Base-by-base conservation (phyloP, 2,797 vertebrate species). In the Simalia tracyae region DNA sequence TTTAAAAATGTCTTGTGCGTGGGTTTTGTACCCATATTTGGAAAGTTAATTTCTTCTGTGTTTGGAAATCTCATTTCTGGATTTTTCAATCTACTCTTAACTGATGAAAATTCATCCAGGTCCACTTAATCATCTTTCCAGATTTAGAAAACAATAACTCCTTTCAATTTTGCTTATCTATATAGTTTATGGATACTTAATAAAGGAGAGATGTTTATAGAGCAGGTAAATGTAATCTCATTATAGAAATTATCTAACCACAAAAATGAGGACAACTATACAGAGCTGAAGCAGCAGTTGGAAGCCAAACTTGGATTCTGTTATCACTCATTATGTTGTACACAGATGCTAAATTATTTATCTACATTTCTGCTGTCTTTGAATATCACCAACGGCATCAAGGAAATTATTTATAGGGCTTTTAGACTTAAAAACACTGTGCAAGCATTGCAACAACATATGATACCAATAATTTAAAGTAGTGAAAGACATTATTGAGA, bases 331-430 rank as follows among this genome's bases (percentile, higher is more conserved):
- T 86, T 1, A 10, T 22, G 15, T 31, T 93, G 56, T 91, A 91
- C n/a, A 93, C 22, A 92, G 17, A 88, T 86, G 64, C 42, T 86
- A 92, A 93, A 86, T 92, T 96, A 92, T 84, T 95, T 36, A 90
- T 92, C 92, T 92, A 54, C 11, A 90, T 81, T 92, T 95, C 72
- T 86, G 76, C 22, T 28, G 92, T 81, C 88, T 93, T 26, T 66
- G 63, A 61, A 92, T 90, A 90, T 36, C 26, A 85, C 26, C 88
- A 9, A 0, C 93, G 64, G 6, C 0, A 4, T 28, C 68, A 95
- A 76, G 50, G 56, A 24, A 60, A 2, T 87, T 86, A 91, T 90
- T 94, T 90, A 89, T 5, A 86, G 22, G 19, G 72, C 66, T 81
- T 54, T 90, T 91, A 31, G 26, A 84, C 14, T 87, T 50, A 87